phyloP scores from a whole-genome alignment of 2,113 vertebrate genomes.

The Calidris pugnax region DNA sequence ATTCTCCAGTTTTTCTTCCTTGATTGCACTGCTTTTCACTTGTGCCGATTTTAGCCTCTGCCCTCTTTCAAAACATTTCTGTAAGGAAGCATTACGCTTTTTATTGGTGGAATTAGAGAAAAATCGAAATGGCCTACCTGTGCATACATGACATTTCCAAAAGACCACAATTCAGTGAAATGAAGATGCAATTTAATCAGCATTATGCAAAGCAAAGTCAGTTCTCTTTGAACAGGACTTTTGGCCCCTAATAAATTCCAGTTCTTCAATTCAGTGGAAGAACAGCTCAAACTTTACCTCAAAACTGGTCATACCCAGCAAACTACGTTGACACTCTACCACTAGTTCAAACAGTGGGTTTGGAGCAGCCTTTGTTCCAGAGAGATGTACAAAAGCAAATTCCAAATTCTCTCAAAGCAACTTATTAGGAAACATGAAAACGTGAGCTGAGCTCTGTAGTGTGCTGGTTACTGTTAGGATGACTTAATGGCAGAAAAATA shows the following conservation, averaged over 20 bases:
- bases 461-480: background rate
- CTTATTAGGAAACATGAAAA: conserved; percentile 3
- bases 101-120: background rate
- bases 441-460: background rate
- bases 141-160: background rate
- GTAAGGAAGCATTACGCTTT: background rate
- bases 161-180: background rate
- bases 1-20: background rate
- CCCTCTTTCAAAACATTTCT: background rate
- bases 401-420: background rate
- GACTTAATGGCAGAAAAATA: conserved; percentile 32
- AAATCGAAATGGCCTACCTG: background rate
- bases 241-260: background rate
- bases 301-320: background rate
- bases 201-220: background rate
- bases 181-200: background rate
- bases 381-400: background rate
- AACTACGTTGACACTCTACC: background rate
- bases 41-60: background rate
- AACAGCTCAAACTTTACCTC: background rate
- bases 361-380: background rate
- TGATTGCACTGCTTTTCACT: background rate
- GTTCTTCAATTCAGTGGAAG: background rate
- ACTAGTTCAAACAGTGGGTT: background rate
- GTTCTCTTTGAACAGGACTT: background rate